A percentile compares a stretch with the other conserved stretches of the same genome.
phyloP scores from a whole-genome alignment of 2,797 vertebrate genomes.

The Liparis tanakae region DNA sequence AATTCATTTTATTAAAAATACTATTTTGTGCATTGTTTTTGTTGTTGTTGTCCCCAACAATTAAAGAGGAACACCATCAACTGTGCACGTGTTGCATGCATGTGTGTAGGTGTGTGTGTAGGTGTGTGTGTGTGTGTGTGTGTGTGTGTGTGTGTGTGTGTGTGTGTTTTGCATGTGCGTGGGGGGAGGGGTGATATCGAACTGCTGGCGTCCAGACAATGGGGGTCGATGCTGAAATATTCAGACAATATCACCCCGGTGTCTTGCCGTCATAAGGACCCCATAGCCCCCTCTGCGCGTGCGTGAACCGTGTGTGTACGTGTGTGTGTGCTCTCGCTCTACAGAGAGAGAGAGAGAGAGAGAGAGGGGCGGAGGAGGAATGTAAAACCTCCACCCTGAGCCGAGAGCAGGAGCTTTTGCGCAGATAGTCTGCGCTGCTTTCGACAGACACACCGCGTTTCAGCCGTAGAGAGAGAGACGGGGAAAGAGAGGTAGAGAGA shows the following conservation, averaged over 20 bases:
- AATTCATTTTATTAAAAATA: neutral
- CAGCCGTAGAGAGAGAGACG: neutral
- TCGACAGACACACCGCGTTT: conserved; percentile 34
- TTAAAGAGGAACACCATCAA: conserved; percentile 5
- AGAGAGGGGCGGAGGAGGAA: conserved; percentile 74
- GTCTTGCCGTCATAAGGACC: conserved; percentile 53
- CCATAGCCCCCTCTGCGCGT: conserved; percentile 5
- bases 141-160: too few relatives aligned
- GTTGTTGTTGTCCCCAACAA: neutral
- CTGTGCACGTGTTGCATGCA: neutral
- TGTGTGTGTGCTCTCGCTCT: neutral
- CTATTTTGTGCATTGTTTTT: neutral
- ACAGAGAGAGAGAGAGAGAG: neutral
- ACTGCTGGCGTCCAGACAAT: conserved; percentile 47
- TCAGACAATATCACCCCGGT: conserved; percentile 52
- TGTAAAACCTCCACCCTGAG: conserved; percentile 74
- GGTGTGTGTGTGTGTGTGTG: too few relatives aligned
- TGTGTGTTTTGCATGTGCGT: too few relatives aligned
- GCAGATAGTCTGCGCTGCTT: conserved; percentile 72
- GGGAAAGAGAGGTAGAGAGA: neutral
- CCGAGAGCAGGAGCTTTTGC: conserved; percentile 67
- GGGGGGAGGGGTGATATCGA: neutral
- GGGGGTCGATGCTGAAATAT: conserved; percentile 44
- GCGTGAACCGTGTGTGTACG: conserved; percentile 35
- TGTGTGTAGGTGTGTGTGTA: too few relatives aligned